Conservation (phyloP, 1,140 invertebrate species). For the Sinella curviseta region DNA sequence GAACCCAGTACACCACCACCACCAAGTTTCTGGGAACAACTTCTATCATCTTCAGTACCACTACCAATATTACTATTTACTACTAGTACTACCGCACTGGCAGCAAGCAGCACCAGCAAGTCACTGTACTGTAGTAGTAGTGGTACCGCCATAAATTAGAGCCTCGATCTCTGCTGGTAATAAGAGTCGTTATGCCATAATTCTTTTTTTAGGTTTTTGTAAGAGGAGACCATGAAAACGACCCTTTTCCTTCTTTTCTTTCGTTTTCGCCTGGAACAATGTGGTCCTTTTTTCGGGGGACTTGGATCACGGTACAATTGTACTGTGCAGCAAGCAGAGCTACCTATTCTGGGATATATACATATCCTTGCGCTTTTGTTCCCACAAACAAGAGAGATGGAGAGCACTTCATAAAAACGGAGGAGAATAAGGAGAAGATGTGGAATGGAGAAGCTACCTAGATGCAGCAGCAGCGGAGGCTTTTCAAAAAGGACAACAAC, state of each 20-base stretch:
- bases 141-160: background rate
- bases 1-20: background rate
- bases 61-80: background rate
- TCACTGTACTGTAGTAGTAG: background rate
- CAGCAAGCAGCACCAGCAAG: too few relatives aligned
- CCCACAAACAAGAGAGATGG: too few relatives aligned
- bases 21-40: background rate
- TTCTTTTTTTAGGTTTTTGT: background rate
- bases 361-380: too few relatives aligned
- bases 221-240: constrained; percentile 9
- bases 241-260: constrained; percentile 12
- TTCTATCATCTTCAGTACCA: background rate
- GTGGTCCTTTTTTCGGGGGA: background rate
- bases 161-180: background rate
- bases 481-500: background rate
- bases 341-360: background rate
- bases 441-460: too few relatives aligned
- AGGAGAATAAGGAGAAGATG: too few relatives aligned
- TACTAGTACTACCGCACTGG: background rate
- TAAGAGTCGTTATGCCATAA: constrained; percentile 5
- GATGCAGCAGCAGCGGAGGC: too few relatives aligned
- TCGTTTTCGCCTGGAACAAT: background rate
- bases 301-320: background rate
- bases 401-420: too few relatives aligned
- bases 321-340: background rate